These are phyloP conservation scores for Castor canadensis DNA, from an alignment of 2,113 vertebrate genomes.

Conservation along the genomic window DNA sequence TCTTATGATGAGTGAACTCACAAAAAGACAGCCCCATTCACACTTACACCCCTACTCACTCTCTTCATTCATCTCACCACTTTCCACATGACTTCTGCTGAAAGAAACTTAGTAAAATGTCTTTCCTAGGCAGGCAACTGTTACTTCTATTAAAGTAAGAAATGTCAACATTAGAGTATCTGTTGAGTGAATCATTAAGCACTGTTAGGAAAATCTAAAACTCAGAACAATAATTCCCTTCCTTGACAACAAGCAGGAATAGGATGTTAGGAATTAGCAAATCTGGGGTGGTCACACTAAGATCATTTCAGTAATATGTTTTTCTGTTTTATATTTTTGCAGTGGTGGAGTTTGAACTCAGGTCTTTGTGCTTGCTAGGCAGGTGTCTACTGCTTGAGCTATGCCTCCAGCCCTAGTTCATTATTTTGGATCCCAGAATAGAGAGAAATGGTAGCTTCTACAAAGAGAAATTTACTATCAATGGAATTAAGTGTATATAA, in stretches of 20 bases:
- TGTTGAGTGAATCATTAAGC: neutral
- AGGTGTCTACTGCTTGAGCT: no score
- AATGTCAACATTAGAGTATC: neutral
- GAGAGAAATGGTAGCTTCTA: neutral
- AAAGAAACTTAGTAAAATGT: neutral
- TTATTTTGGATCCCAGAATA: neutral
- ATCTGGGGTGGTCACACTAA: neutral
- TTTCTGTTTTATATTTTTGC: no score
- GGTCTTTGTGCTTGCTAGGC: no score
- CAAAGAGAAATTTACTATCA: neutral
- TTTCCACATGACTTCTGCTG: neutral
- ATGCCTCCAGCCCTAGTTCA: neutral
- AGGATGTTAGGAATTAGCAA: neutral
- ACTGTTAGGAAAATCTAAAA: neutral
- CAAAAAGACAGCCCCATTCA: neutral
- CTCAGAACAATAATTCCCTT: neutral
- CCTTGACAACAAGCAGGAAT: neutral
- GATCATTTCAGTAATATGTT: no score
- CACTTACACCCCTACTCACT: no score
- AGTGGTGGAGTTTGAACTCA: no score
- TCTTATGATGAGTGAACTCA: conserved; percentile 11
- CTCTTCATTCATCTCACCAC: neutral
- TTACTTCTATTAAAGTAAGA: neutral
- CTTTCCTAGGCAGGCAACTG: neutral
- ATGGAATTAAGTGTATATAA: neutral